phyloP scores from a whole-genome alignment of 2,888 invertebrate genomes.

The Nomada goodeniana region DNA sequence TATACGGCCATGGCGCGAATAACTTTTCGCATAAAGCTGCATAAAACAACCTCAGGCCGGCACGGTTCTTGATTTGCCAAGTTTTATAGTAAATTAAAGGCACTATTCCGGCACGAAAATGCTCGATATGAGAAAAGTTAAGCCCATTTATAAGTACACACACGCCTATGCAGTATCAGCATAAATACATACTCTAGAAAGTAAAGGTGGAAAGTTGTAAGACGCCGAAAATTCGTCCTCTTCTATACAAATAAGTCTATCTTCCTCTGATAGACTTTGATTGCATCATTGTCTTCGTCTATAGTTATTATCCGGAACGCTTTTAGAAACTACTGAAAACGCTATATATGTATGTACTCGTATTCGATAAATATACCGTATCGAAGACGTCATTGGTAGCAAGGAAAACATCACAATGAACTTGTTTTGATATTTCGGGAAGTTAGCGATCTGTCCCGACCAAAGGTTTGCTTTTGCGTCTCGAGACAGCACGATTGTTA shows the following conservation, averaged over 20 bases:
- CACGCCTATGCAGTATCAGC: background rate
- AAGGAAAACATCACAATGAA: background rate
- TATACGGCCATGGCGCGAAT: constrained; percentile 20
- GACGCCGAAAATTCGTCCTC: background rate
- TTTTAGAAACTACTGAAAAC: background rate
- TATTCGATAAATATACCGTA: background rate
- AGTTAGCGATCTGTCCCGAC: background rate
- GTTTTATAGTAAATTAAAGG: constrained; percentile 54
- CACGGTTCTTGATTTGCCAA: constrained; percentile 57
- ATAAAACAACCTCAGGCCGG: constrained; percentile 47
- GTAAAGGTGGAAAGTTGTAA: constrained; percentile 5
- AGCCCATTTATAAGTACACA: constrained; percentile 40
- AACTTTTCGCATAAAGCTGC: constrained; percentile 59
- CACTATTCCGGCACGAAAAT: constrained; percentile 41
- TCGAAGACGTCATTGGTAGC: background rate
- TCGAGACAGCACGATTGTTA: background rate
- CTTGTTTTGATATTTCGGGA: background rate
- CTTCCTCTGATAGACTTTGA: background rate
- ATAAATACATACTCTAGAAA: background rate
- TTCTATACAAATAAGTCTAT: background rate
- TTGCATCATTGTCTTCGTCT: background rate
- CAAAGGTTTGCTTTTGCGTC: constrained; percentile 8
- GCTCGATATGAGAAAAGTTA: constrained; percentile 32
- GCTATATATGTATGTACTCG: background rate
- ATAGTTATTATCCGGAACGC: background rate